These are phyloP conservation scores for Melitaea cinxia DNA, from an alignment of 1,140 invertebrate species.

Conservation along the genomic window DNA sequence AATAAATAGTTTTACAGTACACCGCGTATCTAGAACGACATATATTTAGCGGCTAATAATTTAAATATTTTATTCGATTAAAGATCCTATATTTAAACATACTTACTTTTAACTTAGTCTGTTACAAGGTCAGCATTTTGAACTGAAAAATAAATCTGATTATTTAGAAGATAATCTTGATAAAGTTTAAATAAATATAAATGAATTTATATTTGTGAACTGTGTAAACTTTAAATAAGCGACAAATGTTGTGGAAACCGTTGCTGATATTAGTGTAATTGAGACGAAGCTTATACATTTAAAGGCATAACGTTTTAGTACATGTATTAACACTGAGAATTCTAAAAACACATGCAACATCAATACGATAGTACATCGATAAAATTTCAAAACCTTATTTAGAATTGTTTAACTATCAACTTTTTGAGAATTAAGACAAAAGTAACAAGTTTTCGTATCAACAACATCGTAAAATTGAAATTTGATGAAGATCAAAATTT, in stretches of 20 bases:
- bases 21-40: too few relatives aligned
- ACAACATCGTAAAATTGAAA: slow-evolving; percentile 20
- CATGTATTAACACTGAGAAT: slow-evolving; percentile 26
- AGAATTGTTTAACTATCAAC: slow-evolving; percentile 1
- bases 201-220: too few relatives aligned
- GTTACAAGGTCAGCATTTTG: too few relatives aligned
- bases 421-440: neutral
- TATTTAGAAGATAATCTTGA: too few relatives aligned
- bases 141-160: too few relatives aligned
- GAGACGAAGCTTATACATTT: slow-evolving; percentile 36
- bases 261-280: slow-evolving; percentile 30
- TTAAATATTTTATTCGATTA: too few relatives aligned
- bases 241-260: slow-evolving; percentile 14
- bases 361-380: slow-evolving; percentile 19
- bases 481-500: slow-evolving; percentile 35
- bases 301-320: slow-evolving; percentile 44
- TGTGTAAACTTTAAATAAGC: neutral
- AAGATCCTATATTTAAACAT: too few relatives aligned
- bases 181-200: too few relatives aligned
- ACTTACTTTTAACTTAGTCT: too few relatives aligned
- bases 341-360: slow-evolving; percentile 39
- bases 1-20: too few relatives aligned
- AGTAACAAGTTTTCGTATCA: neutral
- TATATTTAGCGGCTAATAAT: too few relatives aligned
- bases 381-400: slow-evolving; percentile 11